Evolutionary conservation across 2,888 invertebrate genomes (phyloP).

Genomic region (Abscondita cerata): DNA sequence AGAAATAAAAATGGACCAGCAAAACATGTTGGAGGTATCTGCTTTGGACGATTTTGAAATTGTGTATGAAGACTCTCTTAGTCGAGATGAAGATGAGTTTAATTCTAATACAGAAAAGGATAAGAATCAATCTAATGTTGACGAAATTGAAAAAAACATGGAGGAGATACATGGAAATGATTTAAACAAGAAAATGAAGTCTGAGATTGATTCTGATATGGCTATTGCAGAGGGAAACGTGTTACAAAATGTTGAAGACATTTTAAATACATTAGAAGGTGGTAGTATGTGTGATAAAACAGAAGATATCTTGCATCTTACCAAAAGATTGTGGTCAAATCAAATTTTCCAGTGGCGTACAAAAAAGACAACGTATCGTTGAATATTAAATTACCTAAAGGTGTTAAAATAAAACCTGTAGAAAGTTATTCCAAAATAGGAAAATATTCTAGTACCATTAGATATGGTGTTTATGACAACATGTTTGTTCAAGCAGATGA

Average conservation of each 20-base stretch:
- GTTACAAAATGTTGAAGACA: slow-evolving; percentile 20
- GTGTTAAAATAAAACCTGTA: slow-evolving; percentile 37
- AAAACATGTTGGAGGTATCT: not conserved
- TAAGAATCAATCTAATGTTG: slow-evolving; percentile 14
- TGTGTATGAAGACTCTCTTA: slow-evolving; percentile 11
- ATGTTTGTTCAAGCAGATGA: slow-evolving; percentile 47
- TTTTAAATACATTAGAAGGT: slow-evolving; percentile 26
- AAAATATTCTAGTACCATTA: slow-evolving; percentile 37
- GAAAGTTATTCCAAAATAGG: slow-evolving; percentile 43
- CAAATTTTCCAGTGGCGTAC: slow-evolving; percentile 8
- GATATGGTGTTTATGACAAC: slow-evolving; percentile 44
- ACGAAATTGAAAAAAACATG: slow-evolving; percentile 35
- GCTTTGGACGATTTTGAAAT: slow-evolving; percentile 18
- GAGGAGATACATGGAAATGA: slow-evolving; percentile 29
- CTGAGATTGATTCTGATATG: not conserved
- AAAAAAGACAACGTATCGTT: slow-evolving; percentile 29
- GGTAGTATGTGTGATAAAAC: not conserved
- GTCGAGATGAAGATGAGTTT: not conserved
- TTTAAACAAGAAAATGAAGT: not conserved
- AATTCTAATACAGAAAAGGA: not conserved
- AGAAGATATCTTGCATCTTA: not conserved
- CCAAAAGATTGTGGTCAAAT: slow-evolving; percentile 12
- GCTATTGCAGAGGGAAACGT: not conserved
- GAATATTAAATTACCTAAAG: slow-evolving; percentile 40
- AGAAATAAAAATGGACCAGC: not conserved